Evolutionary conservation across 2,888 invertebrate genomes (phyloP).

Genomic region (Hoplodrina ambigua): DNA sequence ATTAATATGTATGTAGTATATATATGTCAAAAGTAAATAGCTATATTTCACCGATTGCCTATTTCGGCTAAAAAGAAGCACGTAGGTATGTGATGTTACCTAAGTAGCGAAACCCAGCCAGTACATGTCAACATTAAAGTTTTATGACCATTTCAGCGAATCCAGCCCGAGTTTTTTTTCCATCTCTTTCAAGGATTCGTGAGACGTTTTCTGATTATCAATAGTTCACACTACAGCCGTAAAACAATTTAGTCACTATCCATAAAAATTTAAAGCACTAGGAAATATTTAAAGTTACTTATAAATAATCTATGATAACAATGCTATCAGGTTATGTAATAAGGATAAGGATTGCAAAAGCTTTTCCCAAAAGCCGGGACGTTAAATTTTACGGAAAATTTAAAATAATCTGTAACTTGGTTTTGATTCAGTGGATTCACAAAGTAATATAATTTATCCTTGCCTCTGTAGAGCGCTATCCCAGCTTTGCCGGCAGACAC

Average conservation of each 20-base stretch:
- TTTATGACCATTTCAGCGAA: constrained; percentile 34
- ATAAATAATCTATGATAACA: too few relatives aligned
- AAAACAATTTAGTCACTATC: not conserved
- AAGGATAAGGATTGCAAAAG: not conserved
- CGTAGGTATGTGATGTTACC: constrained; percentile 20
- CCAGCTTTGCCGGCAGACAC: constrained; percentile 38
- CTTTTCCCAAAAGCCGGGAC: not conserved
- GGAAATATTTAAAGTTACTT: too few relatives aligned
- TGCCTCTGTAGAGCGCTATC: constrained; percentile 22
- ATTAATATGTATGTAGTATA: too few relatives aligned
- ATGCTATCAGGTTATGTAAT: too few relatives aligned
- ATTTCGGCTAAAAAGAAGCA: constrained; percentile 26
- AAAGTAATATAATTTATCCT: constrained; percentile 46
- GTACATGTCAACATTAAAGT: constrained; percentile 41
- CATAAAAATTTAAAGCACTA: too few relatives aligned
- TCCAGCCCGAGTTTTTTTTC: not conserved
- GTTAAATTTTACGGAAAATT: constrained; percentile 20
- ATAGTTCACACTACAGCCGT: not conserved
- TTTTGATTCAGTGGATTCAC: constrained; percentile 41
- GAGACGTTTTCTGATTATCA: constrained; percentile 28
- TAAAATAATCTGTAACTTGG: constrained; percentile 38
- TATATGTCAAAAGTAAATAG: not conserved
- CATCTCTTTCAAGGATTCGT: constrained; percentile 18
- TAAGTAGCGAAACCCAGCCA: constrained; percentile 23
- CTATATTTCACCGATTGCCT: not conserved